phyloP scores from a whole-genome alignment of 2,113 vertebrate species.

The Toxotes chatareus region DNA sequence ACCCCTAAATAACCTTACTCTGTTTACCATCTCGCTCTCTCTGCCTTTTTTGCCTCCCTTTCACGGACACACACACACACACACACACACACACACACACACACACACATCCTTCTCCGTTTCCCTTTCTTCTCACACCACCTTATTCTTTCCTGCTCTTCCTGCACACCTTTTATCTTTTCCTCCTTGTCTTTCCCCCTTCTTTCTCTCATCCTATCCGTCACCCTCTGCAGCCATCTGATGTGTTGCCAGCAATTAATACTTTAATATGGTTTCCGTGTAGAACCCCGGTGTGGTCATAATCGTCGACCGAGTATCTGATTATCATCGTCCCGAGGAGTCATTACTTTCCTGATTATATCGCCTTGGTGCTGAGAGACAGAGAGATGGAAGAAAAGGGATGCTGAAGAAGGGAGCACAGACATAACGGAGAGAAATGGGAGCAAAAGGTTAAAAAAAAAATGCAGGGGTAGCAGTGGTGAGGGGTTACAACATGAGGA shows the following conservation, averaged over 20 bases:
- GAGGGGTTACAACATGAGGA: constrained; percentile 34
- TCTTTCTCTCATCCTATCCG: background rate
- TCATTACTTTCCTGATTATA: constrained; percentile 64
- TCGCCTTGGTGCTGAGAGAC: constrained; percentile 29
- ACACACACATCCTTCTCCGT: constrained; percentile 7
- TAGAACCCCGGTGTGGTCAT: constrained; percentile 49
- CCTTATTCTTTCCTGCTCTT: background rate
- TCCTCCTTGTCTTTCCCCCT: background rate
- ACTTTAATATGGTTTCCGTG: constrained; percentile 33
- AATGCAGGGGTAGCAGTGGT: background rate
- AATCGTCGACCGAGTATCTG: constrained; percentile 56
- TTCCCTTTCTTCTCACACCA: constrained; percentile 12
- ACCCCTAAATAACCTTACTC: constrained; percentile 55
- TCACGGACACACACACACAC: background rate
- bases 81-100: background rate
- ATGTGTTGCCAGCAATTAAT: constrained; percentile 45
- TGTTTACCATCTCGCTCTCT: constrained; percentile 25
- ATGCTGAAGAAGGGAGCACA: background rate
- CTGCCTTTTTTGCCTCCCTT: background rate
- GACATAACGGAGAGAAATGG: constrained; percentile 8
- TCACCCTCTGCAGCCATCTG: constrained; percentile 31
- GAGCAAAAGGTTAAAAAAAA: background rate
- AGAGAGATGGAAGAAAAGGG: background rate
- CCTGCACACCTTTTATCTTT: constrained; percentile 1
- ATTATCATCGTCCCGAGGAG: constrained; percentile 54